Evolutionary conservation across 2,797 vertebrate genomes (phyloP).

Genomic region (Chloroceryle inda): DNA sequence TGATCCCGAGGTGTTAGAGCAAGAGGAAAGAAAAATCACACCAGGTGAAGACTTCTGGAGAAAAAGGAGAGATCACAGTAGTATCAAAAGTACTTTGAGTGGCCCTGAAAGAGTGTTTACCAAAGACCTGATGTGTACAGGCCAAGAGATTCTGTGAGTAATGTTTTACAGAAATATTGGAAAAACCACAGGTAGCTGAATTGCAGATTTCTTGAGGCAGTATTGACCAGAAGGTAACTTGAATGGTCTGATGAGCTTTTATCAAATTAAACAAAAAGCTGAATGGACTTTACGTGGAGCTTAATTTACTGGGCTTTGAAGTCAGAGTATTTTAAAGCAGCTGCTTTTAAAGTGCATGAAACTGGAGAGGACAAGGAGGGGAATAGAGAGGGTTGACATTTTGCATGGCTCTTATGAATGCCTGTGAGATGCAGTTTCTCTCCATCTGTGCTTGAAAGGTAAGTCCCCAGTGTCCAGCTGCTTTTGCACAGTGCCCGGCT

Average conservation of each 20-base stretch:
- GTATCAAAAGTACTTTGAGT: neutral
- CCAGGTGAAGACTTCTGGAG: neutral
- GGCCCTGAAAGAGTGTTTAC: neutral
- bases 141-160: neutral
- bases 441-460: neutral
- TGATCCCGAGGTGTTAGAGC: neutral
- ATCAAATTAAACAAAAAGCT: constrained; percentile 74
- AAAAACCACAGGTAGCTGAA: constrained; percentile 66
- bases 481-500: neutral
- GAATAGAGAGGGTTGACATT: neutral
- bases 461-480: neutral
- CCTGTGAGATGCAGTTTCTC: neutral
- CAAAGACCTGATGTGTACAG: neutral
- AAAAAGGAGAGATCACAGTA: neutral
- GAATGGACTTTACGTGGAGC: constrained; percentile 57
- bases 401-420: neutral
- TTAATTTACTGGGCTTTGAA: constrained; percentile 70
- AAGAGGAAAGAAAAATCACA: neutral
- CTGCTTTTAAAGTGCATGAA: neutral
- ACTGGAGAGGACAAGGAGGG: neutral
- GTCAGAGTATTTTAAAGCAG: constrained; percentile 38
- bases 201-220: constrained; percentile 59
- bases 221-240: constrained; percentile 67
- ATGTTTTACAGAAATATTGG: constrained; percentile 41
- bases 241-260: constrained; percentile 70